Evolutionary conservation across 2,797 vertebrate genomes (phyloP).

Genomic region (Tamandua tetradactyla): DNA sequence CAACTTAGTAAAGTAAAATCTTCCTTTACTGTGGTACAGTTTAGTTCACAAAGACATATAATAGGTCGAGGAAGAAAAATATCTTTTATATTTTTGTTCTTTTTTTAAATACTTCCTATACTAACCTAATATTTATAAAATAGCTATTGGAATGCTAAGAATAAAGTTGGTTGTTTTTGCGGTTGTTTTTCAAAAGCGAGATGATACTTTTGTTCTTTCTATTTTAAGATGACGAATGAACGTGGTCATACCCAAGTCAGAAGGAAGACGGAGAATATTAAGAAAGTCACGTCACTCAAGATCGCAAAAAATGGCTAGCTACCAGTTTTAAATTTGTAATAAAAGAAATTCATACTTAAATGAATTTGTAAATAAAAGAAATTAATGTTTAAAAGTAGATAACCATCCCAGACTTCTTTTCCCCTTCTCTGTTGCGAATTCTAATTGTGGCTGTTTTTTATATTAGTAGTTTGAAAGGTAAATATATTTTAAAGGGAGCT

Average conservation of each 20-base stretch:
- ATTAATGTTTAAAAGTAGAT: constrained; percentile 23
- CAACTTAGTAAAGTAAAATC: not conserved
- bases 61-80: not conserved
- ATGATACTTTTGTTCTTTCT: not conserved
- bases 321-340: not conserved
- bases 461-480: not conserved
- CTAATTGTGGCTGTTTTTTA: not conserved
- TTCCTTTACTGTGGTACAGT: not conserved
- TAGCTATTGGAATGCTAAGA: not conserved
- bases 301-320: not conserved
- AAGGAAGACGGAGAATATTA: not conserved
- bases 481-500: not conserved
- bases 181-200: not conserved
- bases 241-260: not conserved
- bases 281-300: not conserved
- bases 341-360: not conserved
- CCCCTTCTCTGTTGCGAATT: not conserved
- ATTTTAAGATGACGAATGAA: not conserved
- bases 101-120: not conserved
- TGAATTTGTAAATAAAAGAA: not conserved
- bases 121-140: not conserved
- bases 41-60: not conserved
- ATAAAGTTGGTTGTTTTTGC: not conserved
- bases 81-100: not conserved
- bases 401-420: not conserved